Base-by-base conservation (phyloP, 2,888 invertebrate species). In the Piscicola geometra region DNA sequence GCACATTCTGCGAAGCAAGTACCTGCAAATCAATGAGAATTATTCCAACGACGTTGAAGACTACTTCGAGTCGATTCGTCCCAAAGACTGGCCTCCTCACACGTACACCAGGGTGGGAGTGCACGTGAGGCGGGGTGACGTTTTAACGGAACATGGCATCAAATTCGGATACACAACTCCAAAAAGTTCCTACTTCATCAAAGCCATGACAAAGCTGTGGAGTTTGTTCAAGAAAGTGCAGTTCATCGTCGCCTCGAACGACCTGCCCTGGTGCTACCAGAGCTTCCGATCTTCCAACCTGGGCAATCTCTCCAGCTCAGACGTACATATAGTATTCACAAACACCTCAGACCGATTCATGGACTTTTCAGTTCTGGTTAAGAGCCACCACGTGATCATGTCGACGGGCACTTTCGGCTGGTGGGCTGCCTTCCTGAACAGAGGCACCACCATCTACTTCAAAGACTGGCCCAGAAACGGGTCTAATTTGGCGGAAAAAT, bases 41-140 rank as follows among this genome's bases (percentile, higher is more conserved):
- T 76, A 81, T 41, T 67, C 76, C 47, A 69, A 77, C 33, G 75
- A 76, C 21, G 79, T 81, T 0, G 68, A 76, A n/a, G 36, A 76
- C 18, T 82, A 79, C 73, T 78, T 82, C 0, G 21, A 36, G 9
- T 41, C n/a, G 35, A 52, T 32, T n/a, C 32, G 75, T 25, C 80
- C 78, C 15, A 77, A 77, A 18, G 78, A 79, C 28, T 80, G 80
- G 77, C 77, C 76, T 1, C 76, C 76, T 15, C 76, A 79, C 15
- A 73, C 78, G 18, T 73, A 80, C 21, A 77, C 81, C 0, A 70
- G 77, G 9, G 81, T 84, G 28, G 85, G 84, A 0, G 80, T 86
- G 30, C 86, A 86, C 78, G 82, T 85, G 1, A 81, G 86, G 3
- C 81, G 84, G 52, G 86, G 86, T 18, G 86, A 86, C 77, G 81